Percentiles rank a stretch among this genome's conserved stretches.
These are phyloP conservation scores for Tethea ocularis DNA, from an alignment of 2,888 invertebrate species.

Conservation along the genomic window DNA sequence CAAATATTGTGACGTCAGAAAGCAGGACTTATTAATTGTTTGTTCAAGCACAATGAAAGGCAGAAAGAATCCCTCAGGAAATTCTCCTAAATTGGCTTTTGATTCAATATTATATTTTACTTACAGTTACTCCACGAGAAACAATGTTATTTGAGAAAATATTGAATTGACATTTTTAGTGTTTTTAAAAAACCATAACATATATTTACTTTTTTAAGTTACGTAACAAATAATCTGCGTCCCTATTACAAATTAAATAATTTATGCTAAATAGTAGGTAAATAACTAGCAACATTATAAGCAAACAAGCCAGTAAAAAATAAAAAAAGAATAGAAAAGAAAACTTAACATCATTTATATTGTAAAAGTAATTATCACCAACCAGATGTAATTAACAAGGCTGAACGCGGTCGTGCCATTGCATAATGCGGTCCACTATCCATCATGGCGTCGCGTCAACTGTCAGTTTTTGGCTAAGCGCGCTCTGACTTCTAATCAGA, in stretches of 20 bases:
- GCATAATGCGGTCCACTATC: slow-evolving; percentile 68
- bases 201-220: too few relatives aligned
- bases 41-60: slow-evolving; percentile 37
- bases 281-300: not conserved
- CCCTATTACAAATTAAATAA: too few relatives aligned
- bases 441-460: slow-evolving; percentile 67
- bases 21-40: slow-evolving; percentile 35
- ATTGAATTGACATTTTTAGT: not conserved
- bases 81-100: slow-evolving; percentile 41
- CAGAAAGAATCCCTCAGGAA: slow-evolving; percentile 42
- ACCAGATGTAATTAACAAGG: slow-evolving; percentile 64
- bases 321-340: not conserved
- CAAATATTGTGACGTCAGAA: slow-evolving; percentile 9
- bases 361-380: slow-evolving; percentile 63
- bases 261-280: too few relatives aligned
- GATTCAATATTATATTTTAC: slow-evolving; percentile 35
- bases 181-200: not conserved
- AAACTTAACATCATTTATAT: slow-evolving; percentile 37
- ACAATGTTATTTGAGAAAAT: not conserved
- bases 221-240: too few relatives aligned
- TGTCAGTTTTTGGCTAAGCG: slow-evolving; percentile 69
- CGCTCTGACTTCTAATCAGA: slow-evolving; percentile 64
- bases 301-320: not conserved
- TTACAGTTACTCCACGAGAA: slow-evolving; percentile 13
- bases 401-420: slow-evolving; percentile 62